Conservation (phyloP, 2,888 invertebrate genomes). For the Julus scanicus region DNA sequence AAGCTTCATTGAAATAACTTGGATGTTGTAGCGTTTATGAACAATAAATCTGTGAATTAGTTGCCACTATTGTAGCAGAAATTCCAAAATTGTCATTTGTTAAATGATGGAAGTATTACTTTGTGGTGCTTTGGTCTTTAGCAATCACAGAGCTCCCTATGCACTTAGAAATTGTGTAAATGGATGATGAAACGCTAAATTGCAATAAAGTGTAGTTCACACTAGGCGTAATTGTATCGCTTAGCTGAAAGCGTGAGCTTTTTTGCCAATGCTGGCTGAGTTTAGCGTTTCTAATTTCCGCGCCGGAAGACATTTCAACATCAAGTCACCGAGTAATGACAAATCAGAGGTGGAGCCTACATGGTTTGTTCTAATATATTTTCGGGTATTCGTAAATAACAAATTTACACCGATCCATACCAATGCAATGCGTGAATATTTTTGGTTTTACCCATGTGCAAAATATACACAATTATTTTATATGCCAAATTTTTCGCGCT, state of each 20-base stretch:
- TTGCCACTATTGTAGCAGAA: too few species aligned
- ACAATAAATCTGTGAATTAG: too few species aligned
- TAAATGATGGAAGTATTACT: too few species aligned
- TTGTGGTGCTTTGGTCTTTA: too few species aligned
- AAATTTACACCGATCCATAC: too few species aligned
- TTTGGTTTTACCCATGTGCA: too few species aligned
- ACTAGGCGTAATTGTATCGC: conserved; percentile 14
- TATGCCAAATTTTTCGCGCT: too few species aligned
- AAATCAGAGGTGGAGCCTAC: background rate
- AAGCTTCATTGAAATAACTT: too few species aligned
- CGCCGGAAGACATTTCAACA: conserved; percentile 12
- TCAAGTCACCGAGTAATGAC: background rate
- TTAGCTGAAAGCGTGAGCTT: background rate
- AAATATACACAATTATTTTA: too few species aligned
- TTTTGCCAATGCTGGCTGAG: background rate
- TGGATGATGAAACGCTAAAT: background rate
- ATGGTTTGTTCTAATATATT: background rate
- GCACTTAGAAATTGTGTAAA: background rate
- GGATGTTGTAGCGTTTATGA: too few species aligned
- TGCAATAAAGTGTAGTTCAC: background rate
- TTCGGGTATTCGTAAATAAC: background rate
- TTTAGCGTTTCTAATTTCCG: conserved; percentile 5
- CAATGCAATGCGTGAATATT: too few species aligned
- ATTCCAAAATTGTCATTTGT: too few species aligned
- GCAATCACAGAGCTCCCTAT: background rate